Percentiles rank a stretch among this genome's conserved stretches.
Conservation (phyloP, 2,113 vertebrate genomes). For the Mastomys coucha region DNA sequence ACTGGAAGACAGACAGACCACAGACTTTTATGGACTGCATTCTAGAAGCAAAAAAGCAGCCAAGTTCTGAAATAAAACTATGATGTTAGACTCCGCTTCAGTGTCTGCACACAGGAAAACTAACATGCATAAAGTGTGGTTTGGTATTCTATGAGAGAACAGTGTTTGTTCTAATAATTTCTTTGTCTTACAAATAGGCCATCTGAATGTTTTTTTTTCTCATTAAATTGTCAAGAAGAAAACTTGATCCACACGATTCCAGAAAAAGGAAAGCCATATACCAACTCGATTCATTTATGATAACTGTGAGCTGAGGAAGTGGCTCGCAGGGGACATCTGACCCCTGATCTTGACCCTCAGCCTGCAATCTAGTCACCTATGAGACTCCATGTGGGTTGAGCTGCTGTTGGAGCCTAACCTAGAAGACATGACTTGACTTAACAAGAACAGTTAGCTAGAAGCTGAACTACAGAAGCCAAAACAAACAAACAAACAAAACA, state of each 20-base stretch:
- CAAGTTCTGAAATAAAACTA: slow-evolving; percentile 21
- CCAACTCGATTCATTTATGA: neutral
- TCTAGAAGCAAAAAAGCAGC: neutral
- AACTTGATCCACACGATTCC: neutral
- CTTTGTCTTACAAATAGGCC: neutral
- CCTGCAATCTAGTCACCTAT: neutral
- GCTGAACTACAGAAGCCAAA: neutral
- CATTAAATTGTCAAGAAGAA: neutral
- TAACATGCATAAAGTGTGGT: neutral
- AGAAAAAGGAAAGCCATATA: neutral
- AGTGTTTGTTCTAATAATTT: neutral
- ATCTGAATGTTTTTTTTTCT: neutral
- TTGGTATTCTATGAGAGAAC: neutral
- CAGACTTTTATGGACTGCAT: neutral
- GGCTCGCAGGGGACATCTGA: neutral
- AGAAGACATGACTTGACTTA: neutral
- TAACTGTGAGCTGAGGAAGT: neutral
- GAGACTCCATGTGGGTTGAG: neutral
- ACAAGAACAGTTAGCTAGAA: neutral
- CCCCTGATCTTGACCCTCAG: neutral
- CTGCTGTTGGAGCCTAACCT: neutral
- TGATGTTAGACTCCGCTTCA: neutral
- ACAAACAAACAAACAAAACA: no score
- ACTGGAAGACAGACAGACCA: slow-evolving; percentile 12
- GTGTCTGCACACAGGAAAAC: neutral